Percentiles rank a stretch among this genome's conserved stretches.
phyloP scores from a whole-genome alignment of 2,113 vertebrate species.

The Myiopsitta monachus region DNA sequence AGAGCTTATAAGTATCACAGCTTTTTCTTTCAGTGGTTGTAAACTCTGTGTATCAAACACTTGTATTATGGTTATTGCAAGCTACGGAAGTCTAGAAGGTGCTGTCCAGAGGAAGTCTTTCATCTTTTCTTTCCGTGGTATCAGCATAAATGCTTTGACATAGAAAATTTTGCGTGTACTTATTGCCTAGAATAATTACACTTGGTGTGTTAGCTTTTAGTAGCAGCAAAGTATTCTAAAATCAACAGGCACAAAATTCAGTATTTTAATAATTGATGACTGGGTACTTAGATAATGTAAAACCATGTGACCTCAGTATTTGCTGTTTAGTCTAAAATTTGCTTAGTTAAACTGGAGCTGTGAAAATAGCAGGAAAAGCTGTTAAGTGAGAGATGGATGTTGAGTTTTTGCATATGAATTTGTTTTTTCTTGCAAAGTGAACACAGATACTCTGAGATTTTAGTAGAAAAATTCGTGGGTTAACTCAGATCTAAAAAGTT shows the following conservation, averaged over 20 bases:
- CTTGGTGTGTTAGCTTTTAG: neutral
- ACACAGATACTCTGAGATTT: neutral
- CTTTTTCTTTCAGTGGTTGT: neutral
- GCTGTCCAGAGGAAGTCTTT: neutral
- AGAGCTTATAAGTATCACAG: neutral
- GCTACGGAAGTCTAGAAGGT: neutral
- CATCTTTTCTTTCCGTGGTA: neutral
- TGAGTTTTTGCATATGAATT: neutral
- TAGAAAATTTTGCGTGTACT: neutral
- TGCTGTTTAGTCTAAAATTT: neutral
- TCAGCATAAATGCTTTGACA: neutral
- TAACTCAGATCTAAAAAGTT: neutral
- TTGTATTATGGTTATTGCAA: neutral
- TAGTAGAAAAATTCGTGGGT: neutral
- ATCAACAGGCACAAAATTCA: neutral
- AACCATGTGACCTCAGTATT: neutral
- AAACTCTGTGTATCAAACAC: neutral
- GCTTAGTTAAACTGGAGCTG: neutral
- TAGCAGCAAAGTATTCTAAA: neutral
- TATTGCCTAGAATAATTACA: neutral
- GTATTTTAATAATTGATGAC: neutral
- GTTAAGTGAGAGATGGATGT: neutral
- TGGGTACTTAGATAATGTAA: neutral
- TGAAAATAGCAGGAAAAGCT: neutral
- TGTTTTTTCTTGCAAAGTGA: neutral